Base-by-base conservation (phyloP, 2,113 vertebrate species). In the Indicator maculatus region DNA sequence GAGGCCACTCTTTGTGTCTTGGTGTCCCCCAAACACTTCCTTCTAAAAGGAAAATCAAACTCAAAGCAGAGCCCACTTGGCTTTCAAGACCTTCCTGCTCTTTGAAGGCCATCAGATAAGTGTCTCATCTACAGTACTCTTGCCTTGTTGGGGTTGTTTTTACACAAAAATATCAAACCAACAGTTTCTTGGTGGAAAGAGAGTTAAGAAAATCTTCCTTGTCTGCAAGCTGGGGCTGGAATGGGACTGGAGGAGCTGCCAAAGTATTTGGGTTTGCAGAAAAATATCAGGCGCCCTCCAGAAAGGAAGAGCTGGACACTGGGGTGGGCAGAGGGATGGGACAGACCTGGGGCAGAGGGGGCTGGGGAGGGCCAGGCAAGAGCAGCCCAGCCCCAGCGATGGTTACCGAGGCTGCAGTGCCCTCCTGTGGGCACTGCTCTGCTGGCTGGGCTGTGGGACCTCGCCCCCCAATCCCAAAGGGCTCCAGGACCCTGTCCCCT, bases 351-450 rank as follows among this genome's bases (percentile, higher is more conserved):
- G 63, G 26, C 31, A 12, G 20, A 12, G 45, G 36, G 33, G 16
- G 20, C 4, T 7, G 16, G 39, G 47, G 20, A 26, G 5, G 1
- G 16, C 16, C 33, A 4, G 55, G 8, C 14, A 31, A 9, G 45
- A 27, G 3, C 67, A 39, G 39, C 66, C 47, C 73, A 31, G 19
- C 26, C 30, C 63, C 73, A 12, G 79, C 16, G 17, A 12, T 1
- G 26, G 12, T 60, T 69, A 8, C 30, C 50, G 44, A 21, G 78
- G 12, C 70, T 84, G 81, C 70, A 77, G 90, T 58, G 74, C 92
- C 87, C 92, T 91, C 92, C 72, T 60, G 87, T 91, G 94, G 85
- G 36, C 55, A 84, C 36, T n/a, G 39, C 38, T 60, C 81, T 52
- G 36, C 38, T 9, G 65, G 28, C n/a, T 12, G 41, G 39, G 64